Conservation (phyloP, 2,888 invertebrate genomes). For the Drosophila subquinaria region DNA sequence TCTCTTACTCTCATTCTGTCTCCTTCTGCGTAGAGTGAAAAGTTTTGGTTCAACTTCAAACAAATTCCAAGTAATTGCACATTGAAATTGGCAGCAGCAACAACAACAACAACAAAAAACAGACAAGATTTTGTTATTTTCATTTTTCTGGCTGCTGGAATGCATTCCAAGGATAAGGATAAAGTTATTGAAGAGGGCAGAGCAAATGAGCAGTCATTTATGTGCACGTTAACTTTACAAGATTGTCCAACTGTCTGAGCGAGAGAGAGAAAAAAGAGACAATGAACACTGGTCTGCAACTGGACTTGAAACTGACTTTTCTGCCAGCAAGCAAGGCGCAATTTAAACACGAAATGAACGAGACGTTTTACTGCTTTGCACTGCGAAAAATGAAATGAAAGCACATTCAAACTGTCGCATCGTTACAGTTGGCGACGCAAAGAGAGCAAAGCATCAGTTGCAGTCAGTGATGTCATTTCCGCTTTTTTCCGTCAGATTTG, state of each 20-base stretch:
- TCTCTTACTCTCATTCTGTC: background rate
- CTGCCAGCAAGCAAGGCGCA: background rate
- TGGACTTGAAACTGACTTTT: conserved; percentile 15
- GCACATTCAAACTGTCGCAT: too few species aligned
- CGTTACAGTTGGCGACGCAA: too few species aligned
- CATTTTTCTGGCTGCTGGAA: background rate
- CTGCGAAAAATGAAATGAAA: too few species aligned
- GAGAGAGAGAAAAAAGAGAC: background rate
- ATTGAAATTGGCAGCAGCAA: conserved; percentile 56
- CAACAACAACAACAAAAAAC: conserved; percentile 2
- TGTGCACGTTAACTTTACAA: conserved; percentile 62
- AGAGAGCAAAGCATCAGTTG: too few species aligned
- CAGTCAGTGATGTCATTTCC: too few species aligned
- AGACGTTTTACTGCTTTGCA: too few species aligned
- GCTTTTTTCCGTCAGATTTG: too few species aligned
- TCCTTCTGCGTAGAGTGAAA: conserved; percentile 15
- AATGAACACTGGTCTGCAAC: background rate
- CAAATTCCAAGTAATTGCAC: conserved; percentile 80
- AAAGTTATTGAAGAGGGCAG: background rate
- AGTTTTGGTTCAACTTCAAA: conserved; percentile 70
- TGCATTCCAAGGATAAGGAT: conserved; percentile 10
- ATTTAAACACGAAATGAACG: too few species aligned
- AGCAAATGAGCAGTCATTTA: conserved; percentile 36
- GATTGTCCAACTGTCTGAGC: background rate
- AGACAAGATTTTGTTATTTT: background rate